Percentiles rank a stretch among this genome's conserved stretches.
Evolutionary conservation across 2,888 invertebrate genomes (phyloP).

Genomic region (Nephrotoma guestfalica): DNA sequence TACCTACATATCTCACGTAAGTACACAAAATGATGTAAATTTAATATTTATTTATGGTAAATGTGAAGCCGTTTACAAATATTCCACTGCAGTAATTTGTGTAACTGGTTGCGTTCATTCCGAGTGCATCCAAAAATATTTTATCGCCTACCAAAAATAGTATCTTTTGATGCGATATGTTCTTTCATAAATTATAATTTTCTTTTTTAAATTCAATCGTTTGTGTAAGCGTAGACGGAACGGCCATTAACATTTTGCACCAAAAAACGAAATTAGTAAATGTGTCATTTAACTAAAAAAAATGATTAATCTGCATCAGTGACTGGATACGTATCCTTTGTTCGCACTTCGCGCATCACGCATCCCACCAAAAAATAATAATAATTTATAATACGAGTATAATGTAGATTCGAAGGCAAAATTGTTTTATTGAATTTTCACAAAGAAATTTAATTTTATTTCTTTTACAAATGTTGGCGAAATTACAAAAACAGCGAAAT

Average conservation of each 20-base stretch:
- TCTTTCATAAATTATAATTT: background rate
- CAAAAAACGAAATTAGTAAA: background rate
- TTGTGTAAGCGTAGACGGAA: background rate
- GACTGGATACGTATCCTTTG: background rate
- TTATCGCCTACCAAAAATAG: background rate
- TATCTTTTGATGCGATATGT: background rate
- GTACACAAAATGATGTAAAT: conserved; percentile 9
- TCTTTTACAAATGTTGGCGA: background rate
- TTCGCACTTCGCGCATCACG: background rate
- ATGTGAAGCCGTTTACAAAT: background rate
- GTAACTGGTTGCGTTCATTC: background rate
- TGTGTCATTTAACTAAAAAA: background rate
- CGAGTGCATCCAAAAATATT: background rate
- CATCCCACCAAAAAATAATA: background rate
- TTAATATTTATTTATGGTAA: background rate
- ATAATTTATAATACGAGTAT: no score
- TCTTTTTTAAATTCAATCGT: background rate
- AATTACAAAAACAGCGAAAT: background rate
- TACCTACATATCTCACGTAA: conserved; percentile 24
- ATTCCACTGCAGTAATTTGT: background rate
- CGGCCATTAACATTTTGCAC: background rate
- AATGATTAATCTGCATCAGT: background rate
- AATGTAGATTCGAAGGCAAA: background rate
- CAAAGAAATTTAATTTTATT: background rate
- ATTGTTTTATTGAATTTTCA: background rate